Percentiles rank a stretch among this genome's conserved stretches.
Evolutionary conservation across 2,888 invertebrate species (phyloP).

Genomic region (Tortrix viridana): DNA sequence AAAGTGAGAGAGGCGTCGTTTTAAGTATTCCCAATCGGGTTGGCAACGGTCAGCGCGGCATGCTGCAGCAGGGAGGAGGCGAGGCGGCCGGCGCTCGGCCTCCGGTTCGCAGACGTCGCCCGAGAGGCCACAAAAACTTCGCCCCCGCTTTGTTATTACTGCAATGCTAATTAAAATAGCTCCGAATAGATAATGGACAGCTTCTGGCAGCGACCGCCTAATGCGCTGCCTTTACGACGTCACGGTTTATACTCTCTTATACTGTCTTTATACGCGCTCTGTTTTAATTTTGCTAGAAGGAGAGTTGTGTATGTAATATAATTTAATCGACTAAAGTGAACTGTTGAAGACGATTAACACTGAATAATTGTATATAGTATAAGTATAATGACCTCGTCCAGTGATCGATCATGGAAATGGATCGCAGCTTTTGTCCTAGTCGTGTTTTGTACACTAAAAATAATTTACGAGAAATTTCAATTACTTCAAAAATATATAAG

Average conservation of each 20-base stretch:
- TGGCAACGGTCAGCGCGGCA: slow-evolving; percentile 43
- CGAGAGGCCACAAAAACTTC: slow-evolving; percentile 78
- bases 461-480: too few species aligned
- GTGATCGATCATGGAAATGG: too few species aligned
- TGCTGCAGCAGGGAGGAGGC: slow-evolving; percentile 46
- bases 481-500: too few species aligned
- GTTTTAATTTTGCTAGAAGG: slow-evolving; percentile 57
- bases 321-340: too few species aligned
- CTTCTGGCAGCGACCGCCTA: slow-evolving; percentile 78
- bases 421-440: too few species aligned
- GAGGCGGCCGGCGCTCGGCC: slow-evolving; percentile 48
- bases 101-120: slow-evolving; percentile 61
- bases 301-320: neutral
- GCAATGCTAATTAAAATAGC: slow-evolving; percentile 82
- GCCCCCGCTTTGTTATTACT: slow-evolving; percentile 76
- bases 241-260: slow-evolving; percentile 81
- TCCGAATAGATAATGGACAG: slow-evolving; percentile 80
- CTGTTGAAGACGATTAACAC: too few species aligned
- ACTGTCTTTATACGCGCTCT: slow-evolving; percentile 65
- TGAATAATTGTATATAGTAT: too few species aligned
- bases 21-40: slow-evolving; percentile 68
- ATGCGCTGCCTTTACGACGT: slow-evolving; percentile 81
- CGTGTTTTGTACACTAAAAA: too few species aligned
- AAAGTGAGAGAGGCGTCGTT: slow-evolving; percentile 67
- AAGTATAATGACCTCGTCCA: too few species aligned